Conservation (phyloP, 1,140 invertebrate genomes). For the Formica selysi region DNA sequence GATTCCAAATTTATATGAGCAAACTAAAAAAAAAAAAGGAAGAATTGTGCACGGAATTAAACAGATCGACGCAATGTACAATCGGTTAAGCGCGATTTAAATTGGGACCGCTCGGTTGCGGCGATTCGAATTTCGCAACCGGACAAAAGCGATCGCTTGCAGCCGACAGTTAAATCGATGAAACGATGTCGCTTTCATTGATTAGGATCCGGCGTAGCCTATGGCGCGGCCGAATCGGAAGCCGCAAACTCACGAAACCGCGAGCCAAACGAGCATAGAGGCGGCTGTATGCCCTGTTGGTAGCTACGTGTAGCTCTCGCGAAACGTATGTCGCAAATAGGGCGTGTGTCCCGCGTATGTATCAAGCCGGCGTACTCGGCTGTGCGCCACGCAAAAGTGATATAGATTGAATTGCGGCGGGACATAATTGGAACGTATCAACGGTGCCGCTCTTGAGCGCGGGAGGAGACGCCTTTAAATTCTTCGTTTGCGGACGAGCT, state of each 20-base stretch:
- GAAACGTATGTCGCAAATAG: background rate
- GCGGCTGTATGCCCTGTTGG: background rate
- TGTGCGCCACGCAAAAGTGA: slow-evolving; percentile 8
- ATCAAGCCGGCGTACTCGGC: background rate
- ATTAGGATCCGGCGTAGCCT: slow-evolving; percentile 54
- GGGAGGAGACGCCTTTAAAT: background rate
- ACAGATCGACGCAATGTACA: background rate
- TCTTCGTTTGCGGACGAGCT: background rate
- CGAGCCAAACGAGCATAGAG: slow-evolving; percentile 52
- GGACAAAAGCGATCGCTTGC: slow-evolving; percentile 51
- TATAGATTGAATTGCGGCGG: slow-evolving; percentile 74
- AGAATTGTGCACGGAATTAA: slow-evolving; percentile 24
- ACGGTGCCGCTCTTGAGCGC: slow-evolving; percentile 10
- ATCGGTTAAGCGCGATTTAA: slow-evolving; percentile 36
- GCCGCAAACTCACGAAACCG: slow-evolving; percentile 65
- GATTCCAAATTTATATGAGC: background rate
- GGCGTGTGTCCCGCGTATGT: background rate
- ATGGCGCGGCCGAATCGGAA: slow-evolving; percentile 44
- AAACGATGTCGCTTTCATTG: slow-evolving; percentile 64
- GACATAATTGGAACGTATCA: slow-evolving; percentile 61
- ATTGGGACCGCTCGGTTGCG: slow-evolving; percentile 28
- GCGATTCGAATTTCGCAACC: slow-evolving; percentile 18
- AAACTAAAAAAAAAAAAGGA: background rate
- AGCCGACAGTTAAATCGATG: slow-evolving; percentile 57
- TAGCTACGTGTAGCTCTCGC: background rate